Base-by-base conservation (phyloP, 2,797 vertebrate species). In the Cryptoprocta ferox region DNA sequence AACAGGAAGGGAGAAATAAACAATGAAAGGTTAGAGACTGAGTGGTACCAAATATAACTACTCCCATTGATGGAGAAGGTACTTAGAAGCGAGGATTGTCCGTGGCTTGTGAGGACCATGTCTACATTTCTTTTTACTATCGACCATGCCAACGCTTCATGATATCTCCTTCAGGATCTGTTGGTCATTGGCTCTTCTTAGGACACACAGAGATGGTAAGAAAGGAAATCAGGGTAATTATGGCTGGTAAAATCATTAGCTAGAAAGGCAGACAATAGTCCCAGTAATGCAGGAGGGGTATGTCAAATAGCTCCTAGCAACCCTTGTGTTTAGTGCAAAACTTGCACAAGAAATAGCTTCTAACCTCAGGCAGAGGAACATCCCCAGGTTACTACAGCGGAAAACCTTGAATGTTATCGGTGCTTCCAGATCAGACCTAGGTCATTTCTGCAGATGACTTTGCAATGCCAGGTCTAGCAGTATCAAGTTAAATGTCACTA, bases 401-500 rank as follows among this genome's bases (percentile, higher is more conserved):
- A 63, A 81, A 91, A 82, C 80, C 32, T 4, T 61, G 26, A 48
- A 68, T 61, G 30, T 14, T 70, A 16, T n/a, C 0, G 1, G 37
- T 78, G 11, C 63, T 71, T 95, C 63, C 56, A 39, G 66, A 79
- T 48, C 35, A 79, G 63, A 76, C 16, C 2, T 9, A 71, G 50
- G 73, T 95, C 59, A 48, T 53, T 89, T 96, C 80, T 97, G 71
- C 30, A 48, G 35, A 92, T 61, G 30, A 79, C 32, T 76, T 4
- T 78, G 50, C 61, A 95, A 53, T 75, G 90, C 45, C 45, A 94
- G 45, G 7, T 79, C 81, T 83, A 73, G 35, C n/a, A 70, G 48
- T 66, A 71, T 79, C 76, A 83, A 93, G 80, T 82, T 93, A 70
- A 88, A n/a, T 94, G 81, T 88, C 68, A 63, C 35, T 79, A 85